Conservation (phyloP, 2,113 vertebrate genomes). For the Colistium nudipinnis region DNA sequence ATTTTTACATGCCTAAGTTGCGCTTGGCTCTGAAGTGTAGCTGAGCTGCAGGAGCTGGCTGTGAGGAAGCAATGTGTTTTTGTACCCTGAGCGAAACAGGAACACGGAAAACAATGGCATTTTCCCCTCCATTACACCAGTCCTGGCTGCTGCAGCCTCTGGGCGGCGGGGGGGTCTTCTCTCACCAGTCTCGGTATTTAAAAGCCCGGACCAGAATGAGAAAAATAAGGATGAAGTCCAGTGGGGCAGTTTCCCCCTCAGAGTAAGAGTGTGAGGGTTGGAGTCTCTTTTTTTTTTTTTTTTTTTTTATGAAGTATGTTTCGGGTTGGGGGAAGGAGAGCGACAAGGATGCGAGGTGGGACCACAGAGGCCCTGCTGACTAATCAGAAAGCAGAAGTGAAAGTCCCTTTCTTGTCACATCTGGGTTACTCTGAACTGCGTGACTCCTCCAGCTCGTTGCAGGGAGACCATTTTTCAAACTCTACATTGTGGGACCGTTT, state of each 20-base stretch:
- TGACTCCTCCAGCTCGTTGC: constrained; percentile 53
- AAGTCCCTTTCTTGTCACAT: constrained; percentile 74
- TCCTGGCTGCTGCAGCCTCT: constrained; percentile 41
- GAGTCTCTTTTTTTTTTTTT: constrained; percentile 57
- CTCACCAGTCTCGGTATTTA: constrained; percentile 52
- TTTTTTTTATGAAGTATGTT: constrained; percentile 63
- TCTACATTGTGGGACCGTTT: constrained; percentile 39
- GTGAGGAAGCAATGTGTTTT: constrained; percentile 53
- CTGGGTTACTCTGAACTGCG: constrained; percentile 70
- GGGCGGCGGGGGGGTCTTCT: constrained; percentile 49
- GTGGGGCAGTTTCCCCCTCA: constrained; percentile 37
- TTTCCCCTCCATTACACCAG: constrained; percentile 73
- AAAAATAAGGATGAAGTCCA: constrained; percentile 22
- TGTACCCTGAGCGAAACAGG: constrained; percentile 67
- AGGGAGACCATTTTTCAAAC: constrained; percentile 68
- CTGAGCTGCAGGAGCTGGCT: constrained; percentile 49
- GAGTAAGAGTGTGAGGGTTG: constrained; percentile 65
- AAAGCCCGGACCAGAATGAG: constrained; percentile 39
- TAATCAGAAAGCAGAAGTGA: constrained; percentile 76
- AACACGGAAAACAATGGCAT: constrained; percentile 75
- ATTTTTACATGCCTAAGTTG: constrained; percentile 67
- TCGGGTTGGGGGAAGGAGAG: constrained; percentile 49
- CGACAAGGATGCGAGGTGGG: constrained; percentile 53
- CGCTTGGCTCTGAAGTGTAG: constrained; percentile 61
- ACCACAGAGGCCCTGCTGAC: constrained; percentile 72